Conservation (phyloP, 1,140 invertebrate genomes). For the Rhyacophila brunnea region DNA sequence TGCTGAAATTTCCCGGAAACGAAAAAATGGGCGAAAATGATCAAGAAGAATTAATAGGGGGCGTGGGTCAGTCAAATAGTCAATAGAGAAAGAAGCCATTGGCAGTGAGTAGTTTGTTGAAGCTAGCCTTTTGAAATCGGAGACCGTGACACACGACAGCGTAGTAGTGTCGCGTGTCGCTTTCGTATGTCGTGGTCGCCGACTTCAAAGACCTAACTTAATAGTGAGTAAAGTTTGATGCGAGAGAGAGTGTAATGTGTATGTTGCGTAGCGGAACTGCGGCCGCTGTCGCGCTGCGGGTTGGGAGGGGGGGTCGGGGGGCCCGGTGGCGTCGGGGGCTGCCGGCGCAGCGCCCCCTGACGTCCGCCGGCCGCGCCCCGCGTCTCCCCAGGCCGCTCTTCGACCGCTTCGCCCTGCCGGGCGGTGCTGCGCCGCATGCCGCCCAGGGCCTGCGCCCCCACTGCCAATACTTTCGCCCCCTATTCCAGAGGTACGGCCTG, state of each 20-base stretch:
- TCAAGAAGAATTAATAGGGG: too few species aligned
- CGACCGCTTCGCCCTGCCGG: constrained; percentile 50
- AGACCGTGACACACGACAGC: too few species aligned
- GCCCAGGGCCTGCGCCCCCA: constrained; percentile 68
- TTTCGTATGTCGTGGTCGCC: too few species aligned
- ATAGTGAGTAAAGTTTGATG: neutral
- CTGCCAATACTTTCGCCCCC: constrained; percentile 67
- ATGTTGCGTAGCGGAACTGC: constrained; percentile 47
- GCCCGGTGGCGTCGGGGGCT: constrained; percentile 46
- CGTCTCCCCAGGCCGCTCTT: constrained; percentile 53
- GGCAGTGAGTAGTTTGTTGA: too few species aligned
- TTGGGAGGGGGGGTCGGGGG: constrained; percentile 53
- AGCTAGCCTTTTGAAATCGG: too few species aligned
- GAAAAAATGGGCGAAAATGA: too few species aligned
- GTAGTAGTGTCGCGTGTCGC: too few species aligned
- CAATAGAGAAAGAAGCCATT: too few species aligned
- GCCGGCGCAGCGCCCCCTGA: constrained; percentile 47
- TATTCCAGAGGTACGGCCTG: constrained; percentile 64
- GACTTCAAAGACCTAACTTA: too few species aligned
- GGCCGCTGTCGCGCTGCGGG: constrained; percentile 50
- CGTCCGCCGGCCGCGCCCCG: constrained; percentile 54
- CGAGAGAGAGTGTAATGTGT: neutral
- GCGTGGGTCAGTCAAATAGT: too few species aligned
- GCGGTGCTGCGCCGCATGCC: constrained; percentile 64
- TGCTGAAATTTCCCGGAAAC: too few species aligned